These are phyloP conservation scores for Regulus satrapa DNA, from an alignment of 2,113 vertebrate genomes.

Conservation along the genomic window DNA sequence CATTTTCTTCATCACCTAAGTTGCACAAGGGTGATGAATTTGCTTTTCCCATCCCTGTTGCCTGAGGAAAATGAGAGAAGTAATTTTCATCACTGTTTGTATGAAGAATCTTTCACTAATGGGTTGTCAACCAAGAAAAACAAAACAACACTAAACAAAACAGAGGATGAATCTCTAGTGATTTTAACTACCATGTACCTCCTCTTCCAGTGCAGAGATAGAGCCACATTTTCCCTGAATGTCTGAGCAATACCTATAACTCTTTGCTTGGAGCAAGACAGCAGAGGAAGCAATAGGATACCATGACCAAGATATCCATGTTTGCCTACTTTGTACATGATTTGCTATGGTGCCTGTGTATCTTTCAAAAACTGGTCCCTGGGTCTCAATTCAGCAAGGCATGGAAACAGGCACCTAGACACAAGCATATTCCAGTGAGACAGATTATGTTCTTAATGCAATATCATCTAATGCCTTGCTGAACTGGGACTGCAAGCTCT, in stretches of 20 bases:
- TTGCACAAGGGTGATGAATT: not conserved
- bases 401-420: not conserved
- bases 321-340: not conserved
- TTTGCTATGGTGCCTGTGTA: not conserved
- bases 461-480: not conserved
- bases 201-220: not conserved
- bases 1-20: not conserved
- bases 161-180: not conserved
- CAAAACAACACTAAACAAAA: not conserved
- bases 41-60: not conserved
- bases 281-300: not conserved
- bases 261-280: not conserved
- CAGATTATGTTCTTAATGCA: not conserved
- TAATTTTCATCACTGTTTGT: not conserved
- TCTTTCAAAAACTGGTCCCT: not conserved
- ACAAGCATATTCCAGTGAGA: not conserved
- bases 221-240: not conserved
- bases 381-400: not conserved
- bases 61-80: not conserved
- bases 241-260: not conserved
- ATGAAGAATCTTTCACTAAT: not conserved
- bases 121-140: not conserved
- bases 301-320: not conserved
- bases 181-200: not conserved
- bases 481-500: not conserved